Base-by-base conservation (phyloP, 1,140 invertebrate species). In the Agraylea sexmaculata region DNA sequence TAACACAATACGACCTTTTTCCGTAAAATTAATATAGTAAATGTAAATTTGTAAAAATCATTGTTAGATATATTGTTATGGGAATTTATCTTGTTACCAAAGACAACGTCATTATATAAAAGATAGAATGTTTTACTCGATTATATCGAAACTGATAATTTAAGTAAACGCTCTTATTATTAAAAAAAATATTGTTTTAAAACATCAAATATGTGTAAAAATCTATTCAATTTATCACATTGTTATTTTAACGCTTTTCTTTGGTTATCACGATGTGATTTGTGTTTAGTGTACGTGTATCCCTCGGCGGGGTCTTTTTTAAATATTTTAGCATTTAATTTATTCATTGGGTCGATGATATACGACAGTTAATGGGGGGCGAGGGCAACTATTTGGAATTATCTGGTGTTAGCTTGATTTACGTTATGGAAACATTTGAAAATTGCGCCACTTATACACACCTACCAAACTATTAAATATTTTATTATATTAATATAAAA, bases 391-490 rank as follows among this genome's bases (percentile, higher is more conserved):
- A 45, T 45, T 42, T 42, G 34, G 39, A 42, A 49, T 49, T 45
- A 49, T 45, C 43, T 43, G 43, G 47, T 45, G 47, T 49, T 49
- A 49, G 43, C 34, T 40, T 45, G 47, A 49, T 45, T 45, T 43
- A 49, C 37, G 37, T 30, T 10, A 20, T 17, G n/a, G 13, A 33
- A 22, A 18, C 18, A 32, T 39, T 37, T 36, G 40, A 43, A 43
- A 29, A 38, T 44, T 39, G 33, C 10, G 22, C 31, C 36, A 13
- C 28, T 19, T 16, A 19, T 16, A 37, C 25, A 21, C 12, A 22
- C 25, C 20, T 30, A 19, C 12, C 22, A 18, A 17, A 34, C 15
- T 12, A 30, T 22, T 13, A 23, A 18, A 28, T 27, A 13, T 16
- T 11, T 15, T 1, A 12, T 38, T 38, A 29, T 38, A 28, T 29